Conservation (phyloP, 2,113 vertebrate species). For the Perca flavescens region DNA sequence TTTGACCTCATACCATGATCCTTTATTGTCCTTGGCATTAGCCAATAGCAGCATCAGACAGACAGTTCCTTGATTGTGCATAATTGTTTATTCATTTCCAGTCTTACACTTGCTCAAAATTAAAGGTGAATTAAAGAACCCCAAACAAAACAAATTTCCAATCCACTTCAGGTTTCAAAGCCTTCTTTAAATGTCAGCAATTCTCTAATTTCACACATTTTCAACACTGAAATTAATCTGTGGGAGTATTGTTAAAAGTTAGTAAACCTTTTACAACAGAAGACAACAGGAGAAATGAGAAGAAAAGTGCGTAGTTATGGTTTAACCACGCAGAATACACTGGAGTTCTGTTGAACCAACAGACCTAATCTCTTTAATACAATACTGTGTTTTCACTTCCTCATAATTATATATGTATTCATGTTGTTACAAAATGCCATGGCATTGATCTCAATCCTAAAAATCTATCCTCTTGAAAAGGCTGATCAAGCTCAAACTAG, state of each 20-base stretch:
- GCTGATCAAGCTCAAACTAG: neutral
- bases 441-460: slow-evolving; percentile 15
- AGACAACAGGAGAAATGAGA: slow-evolving; percentile 31
- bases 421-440: slow-evolving; percentile 38
- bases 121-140: slow-evolving; percentile 60
- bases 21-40: neutral
- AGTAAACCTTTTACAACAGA: slow-evolving; percentile 40
- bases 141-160: slow-evolving; percentile 45
- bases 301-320: slow-evolving; percentile 40
- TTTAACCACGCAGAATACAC: slow-evolving; percentile 30
- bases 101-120: slow-evolving; percentile 68
- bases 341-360: slow-evolving; percentile 23
- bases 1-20: neutral
- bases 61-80: slow-evolving; percentile 68
- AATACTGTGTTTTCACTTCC: slow-evolving; percentile 62
- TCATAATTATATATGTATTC: slow-evolving; percentile 12
- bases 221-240: slow-evolving; percentile 60
- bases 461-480: slow-evolving; percentile 11
- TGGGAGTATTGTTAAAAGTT: slow-evolving; percentile 25
- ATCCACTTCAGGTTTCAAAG: slow-evolving; percentile 29
- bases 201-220: slow-evolving; percentile 54
- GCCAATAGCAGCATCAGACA: slow-evolving; percentile 1
- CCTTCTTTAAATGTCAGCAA: slow-evolving; percentile 41
- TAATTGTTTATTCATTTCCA: slow-evolving; percentile 81
- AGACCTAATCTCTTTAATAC: slow-evolving; percentile 42